Base-by-base conservation (phyloP, 2,797 vertebrate genomes). In the Melanotaenia pygmaea region DNA sequence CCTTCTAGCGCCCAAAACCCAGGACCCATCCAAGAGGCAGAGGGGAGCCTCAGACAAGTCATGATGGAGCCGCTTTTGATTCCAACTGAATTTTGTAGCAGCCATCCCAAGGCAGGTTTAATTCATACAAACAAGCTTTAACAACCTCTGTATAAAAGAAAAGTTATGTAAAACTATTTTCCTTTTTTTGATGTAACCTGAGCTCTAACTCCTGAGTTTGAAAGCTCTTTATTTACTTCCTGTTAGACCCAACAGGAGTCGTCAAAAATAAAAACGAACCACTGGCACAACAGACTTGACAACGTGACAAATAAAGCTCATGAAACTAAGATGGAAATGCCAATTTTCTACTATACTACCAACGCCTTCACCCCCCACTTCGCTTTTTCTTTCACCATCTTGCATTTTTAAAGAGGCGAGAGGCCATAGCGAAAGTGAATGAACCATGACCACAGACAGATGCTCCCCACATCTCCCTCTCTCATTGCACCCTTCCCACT, bases 341-440 rank as follows among this genome's bases (percentile, higher is more conserved):
- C 91, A 94, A 91, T 87, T 70, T 85, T 64, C 67, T 65, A 2
- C 69, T 59, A 43, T 20, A 1, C 45, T 18, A 32, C 24, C 64
- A 64, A 35, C 67, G 57, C 58, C 47, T 28, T 26, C 43, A 18
- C 30, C 54, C 26, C 53, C 56, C 26, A 24, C 56, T 72, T 60
- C 67, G 59, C 79, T 72, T 79, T 89, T 88, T 87, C 81, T 88
- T 90, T 87, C 83, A 88, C 90, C 91, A 88, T 88, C 89, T 93
- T 93, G 93, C 89, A 88, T 94, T 96, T 95, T 95, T 94, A 95
- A 95, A 95, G 91, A 88, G 87, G 80, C 38, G 78, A 86, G 89
- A 91, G 92, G 90, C 90, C 89, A 89, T 76, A 76, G 86, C 89
- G 80, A 88, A 86, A 90, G 84, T 91, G 88, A 94, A 88, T 91